phyloP scores from a whole-genome alignment of 2,888 invertebrate species.

The Noctua fimbriata region DNA sequence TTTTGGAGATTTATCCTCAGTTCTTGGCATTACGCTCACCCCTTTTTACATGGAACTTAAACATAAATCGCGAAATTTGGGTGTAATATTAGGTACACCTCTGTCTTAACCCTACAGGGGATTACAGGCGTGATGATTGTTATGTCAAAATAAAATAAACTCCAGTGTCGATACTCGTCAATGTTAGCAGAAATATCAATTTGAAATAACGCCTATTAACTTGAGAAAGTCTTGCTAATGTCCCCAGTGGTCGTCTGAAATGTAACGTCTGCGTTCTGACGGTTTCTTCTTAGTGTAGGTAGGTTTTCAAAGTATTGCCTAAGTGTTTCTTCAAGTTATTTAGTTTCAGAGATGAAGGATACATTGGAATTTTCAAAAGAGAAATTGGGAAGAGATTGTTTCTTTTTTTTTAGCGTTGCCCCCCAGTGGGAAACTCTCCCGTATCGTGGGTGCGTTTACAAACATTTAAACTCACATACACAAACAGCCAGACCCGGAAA shows the following conservation, averaged over 20 bases:
- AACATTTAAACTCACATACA: too few relatives aligned
- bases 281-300: constrained; percentile 39
- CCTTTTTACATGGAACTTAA: neutral
- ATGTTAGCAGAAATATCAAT: constrained; percentile 52
- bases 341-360: constrained; percentile 9
- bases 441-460: too few relatives aligned
- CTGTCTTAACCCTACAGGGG: neutral
- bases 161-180: constrained; percentile 37
- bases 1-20: neutral
- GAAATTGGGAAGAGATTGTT: neutral
- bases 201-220: constrained; percentile 45
- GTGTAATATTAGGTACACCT: neutral
- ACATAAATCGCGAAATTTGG: neutral
- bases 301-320: constrained; percentile 41
- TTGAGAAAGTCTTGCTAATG: constrained; percentile 56
- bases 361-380: neutral
- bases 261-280: constrained; percentile 13
- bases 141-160: constrained; percentile 13
- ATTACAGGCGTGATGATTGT: neutral
- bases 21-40: neutral
- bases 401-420: too few relatives aligned
- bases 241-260: constrained; percentile 53
- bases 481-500: too few relatives aligned
- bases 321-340: constrained; percentile 37
- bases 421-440: too few relatives aligned